Base-by-base conservation (phyloP, 1,140 invertebrate species). In the Chrysopa pallens region DNA sequence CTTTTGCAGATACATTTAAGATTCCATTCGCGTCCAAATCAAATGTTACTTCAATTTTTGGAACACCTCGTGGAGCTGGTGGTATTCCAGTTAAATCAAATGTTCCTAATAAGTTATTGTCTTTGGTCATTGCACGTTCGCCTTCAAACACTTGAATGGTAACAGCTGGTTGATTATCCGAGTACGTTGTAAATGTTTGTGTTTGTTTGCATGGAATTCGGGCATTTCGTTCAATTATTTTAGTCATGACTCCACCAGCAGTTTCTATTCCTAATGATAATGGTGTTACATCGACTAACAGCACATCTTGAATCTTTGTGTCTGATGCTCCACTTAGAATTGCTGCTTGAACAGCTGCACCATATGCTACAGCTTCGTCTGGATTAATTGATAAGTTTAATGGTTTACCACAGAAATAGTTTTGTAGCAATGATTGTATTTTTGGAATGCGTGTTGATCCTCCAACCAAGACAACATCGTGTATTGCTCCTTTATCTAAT, bases 61-160 rank as follows among this genome's bases (percentile, higher is more conserved):
- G 49, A 0, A 86, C 76, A 28, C 83, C 84, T 9, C 84, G 64
- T 0, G 83, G 83, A 11, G 82, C 83, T n/a, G 82, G 80, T 2
- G 84, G 80, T 42, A 89, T 86, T 3, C 81, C 83, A 0, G 65
- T 64, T 44, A 79, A 56, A 47, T 79, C 72, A 54, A 81, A 80
- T 44, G 69, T 75, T 9, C 79, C 79, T 9, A 82, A 62, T 4
- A 76, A 48, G 50, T 80, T 76, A 57, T 77, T 76, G 48, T 77
- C 71, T 45, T 64, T 70, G 4, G 73, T 75, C 70, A 76, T 73
- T 0, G 66, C 60, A 29, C 72, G 49, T 52, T 74, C 73, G 28
- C 73, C 74, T 53, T 76, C 72, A 47, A 57, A 74, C 6, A 75
- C 69, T 48, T 66, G 56, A 17, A 72, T 60, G 2, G 54, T 54